Percentiles rank a stretch among this genome's conserved stretches.
phyloP scores from a whole-genome alignment of 2,888 invertebrate genomes.

The Coleophora deauratella region DNA sequence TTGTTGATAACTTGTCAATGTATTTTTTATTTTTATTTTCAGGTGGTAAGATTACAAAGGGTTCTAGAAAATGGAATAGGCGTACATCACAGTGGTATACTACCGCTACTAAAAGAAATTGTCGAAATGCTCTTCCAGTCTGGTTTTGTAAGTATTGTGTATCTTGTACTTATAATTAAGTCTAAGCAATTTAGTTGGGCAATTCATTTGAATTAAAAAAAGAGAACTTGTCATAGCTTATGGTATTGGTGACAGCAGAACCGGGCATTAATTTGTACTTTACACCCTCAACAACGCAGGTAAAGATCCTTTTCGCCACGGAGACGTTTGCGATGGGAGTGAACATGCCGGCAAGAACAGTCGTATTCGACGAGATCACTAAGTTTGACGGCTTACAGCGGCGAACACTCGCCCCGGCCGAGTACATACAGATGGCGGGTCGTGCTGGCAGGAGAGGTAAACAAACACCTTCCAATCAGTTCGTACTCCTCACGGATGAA shows the following conservation, averaged over 20 bases:
- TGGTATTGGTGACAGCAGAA: too few species aligned
- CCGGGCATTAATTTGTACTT: too few species aligned
- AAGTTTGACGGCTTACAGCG: conserved; percentile 92
- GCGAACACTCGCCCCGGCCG: conserved; percentile 88
- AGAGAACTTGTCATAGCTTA: too few species aligned
- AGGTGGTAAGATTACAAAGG: conserved; percentile 57
- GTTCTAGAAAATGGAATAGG: conserved; percentile 88
- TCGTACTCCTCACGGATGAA: not conserved
- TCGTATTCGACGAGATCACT: conserved; percentile 92
- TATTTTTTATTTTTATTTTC: not conserved
- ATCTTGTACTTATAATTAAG: too few species aligned
- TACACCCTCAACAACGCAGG: too few species aligned
- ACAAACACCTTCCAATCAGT: not conserved
- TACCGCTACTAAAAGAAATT: conserved; percentile 99
- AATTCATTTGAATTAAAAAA: too few species aligned
- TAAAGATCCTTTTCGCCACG: conserved; percentile 94
- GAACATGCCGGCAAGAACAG: conserved; percentile 99
- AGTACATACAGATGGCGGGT: conserved; percentile 99
- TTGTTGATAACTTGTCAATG: not conserved
- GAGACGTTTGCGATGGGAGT: conserved; percentile 99
- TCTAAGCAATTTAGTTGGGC: too few species aligned
- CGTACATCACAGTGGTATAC: conserved; percentile 97
- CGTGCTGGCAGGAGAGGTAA: conserved; percentile 93
- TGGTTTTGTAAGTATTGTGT: conserved; percentile 89
- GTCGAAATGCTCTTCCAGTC: conserved; percentile 97